Conservation (phyloP, 2,113 vertebrate species). For the Electrona antarctica region DNA sequence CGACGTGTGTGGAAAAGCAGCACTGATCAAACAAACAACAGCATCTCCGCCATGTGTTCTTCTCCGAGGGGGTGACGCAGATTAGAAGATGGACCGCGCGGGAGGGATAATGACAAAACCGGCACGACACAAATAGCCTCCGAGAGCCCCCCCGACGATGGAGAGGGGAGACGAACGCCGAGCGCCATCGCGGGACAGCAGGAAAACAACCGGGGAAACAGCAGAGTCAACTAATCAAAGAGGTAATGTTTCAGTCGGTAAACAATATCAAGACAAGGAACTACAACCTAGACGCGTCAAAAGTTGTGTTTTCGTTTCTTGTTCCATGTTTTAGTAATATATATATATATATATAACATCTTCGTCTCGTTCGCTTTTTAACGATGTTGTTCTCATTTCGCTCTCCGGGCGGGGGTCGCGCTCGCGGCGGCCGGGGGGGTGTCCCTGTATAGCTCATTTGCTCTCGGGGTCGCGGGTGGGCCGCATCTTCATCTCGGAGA, state of each 20-base stretch:
- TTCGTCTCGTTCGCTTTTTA: too few species aligned
- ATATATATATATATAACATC: too few species aligned
- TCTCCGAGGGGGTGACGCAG: not conserved
- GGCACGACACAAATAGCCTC: conserved; percentile 22
- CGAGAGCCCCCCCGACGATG: conserved; percentile 17
- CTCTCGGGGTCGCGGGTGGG: conserved; percentile 86
- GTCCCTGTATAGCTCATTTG: conserved; percentile 71
- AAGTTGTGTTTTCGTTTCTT: conserved; percentile 38
- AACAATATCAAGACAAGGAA: conserved; percentile 59
- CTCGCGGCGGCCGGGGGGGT: too few species aligned
- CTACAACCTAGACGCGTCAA: conserved; percentile 54
- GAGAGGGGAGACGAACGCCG: conserved; percentile 34
- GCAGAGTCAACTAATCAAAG: conserved; percentile 53
- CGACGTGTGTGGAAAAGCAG: not conserved
- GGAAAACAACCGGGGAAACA: conserved; percentile 42
- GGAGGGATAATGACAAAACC: conserved; percentile 24
- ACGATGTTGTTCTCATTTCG: too few species aligned
- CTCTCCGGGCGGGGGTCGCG: too few species aligned
- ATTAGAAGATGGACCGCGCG: conserved; percentile 14
- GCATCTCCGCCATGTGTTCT: conserved; percentile 15
- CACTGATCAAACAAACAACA: conserved; percentile 30
- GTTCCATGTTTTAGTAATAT: too few species aligned
- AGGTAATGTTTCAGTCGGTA: conserved; percentile 52
- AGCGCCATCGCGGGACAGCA: not conserved
- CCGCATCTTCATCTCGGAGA: conserved; percentile 96